These are phyloP conservation scores for Meteorus sp. DNA, from an alignment of 1,140 invertebrate genomes.

Conservation along the genomic window DNA sequence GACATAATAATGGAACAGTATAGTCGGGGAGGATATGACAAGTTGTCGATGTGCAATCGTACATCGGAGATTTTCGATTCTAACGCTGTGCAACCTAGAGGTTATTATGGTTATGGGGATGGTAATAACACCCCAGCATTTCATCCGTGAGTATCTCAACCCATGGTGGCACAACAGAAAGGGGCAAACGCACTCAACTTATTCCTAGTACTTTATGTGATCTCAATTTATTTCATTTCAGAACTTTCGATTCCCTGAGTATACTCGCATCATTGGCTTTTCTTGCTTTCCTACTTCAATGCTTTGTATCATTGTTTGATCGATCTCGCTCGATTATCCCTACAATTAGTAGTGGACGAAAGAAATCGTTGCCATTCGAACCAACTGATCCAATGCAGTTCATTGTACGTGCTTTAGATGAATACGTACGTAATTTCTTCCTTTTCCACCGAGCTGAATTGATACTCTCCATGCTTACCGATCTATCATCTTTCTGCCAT, in stretches of 20 bases:
- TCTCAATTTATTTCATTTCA: constrained; percentile 28
- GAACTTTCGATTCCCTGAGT: constrained; percentile 54
- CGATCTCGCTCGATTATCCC: constrained; percentile 50
- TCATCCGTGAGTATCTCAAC: constrained; percentile 45
- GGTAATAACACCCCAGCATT: constrained; percentile 36
- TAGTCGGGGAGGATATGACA: too few relatives aligned
- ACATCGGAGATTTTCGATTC: too few relatives aligned
- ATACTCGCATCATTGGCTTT: constrained; percentile 56
- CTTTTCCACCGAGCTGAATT: too few relatives aligned
- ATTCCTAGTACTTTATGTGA: too few relatives aligned
- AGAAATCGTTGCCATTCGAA: constrained; percentile 26
- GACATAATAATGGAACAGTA: too few relatives aligned
- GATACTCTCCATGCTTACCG: background rate
- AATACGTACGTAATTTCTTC: constrained; percentile 48
- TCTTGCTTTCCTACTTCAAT: constrained; percentile 55
- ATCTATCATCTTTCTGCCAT: background rate
- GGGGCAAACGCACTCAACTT: too few relatives aligned
- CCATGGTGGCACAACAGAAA: too few relatives aligned
- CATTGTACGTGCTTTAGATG: constrained; percentile 43
- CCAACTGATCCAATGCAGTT: constrained; percentile 35
- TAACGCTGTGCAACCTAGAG: constrained; percentile 36
- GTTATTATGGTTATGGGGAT: constrained; percentile 40
- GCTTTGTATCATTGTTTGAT: constrained; percentile 52
- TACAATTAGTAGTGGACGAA: constrained; percentile 45
- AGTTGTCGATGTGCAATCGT: too few relatives aligned